These are phyloP conservation scores for Actinopyga echinites DNA, from an alignment of 53 echinoderm and acorn worm genomes.

Conservation along the genomic window DNA sequence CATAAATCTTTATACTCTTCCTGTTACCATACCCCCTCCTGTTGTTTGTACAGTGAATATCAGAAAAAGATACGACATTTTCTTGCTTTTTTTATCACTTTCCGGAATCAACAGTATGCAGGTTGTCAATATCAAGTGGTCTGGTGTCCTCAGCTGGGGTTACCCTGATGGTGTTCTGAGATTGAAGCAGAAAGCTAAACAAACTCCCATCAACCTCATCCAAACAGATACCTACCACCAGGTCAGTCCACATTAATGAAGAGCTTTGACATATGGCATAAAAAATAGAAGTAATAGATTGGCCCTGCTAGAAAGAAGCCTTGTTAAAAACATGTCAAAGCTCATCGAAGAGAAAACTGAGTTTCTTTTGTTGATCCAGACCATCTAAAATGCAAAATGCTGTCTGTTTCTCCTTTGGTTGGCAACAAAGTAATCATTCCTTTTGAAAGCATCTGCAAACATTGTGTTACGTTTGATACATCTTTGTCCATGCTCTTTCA, in stretches of 20 bases:
- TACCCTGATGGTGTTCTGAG: slow-evolving; percentile 83
- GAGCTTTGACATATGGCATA: not conserved
- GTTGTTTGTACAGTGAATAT: too few relatives aligned
- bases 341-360: too few relatives aligned
- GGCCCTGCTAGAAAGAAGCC: too few relatives aligned
- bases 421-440: too few relatives aligned
- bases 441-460: not conserved
- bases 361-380: too few relatives aligned
- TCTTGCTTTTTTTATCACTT: not conserved
- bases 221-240: slow-evolving; percentile 81
- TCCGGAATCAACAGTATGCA: slow-evolving; percentile 90
- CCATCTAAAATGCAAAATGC: too few relatives aligned
- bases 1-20: too few relatives aligned
- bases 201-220: slow-evolving; percentile 72
- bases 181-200: slow-evolving; percentile 74
- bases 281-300: not conserved
- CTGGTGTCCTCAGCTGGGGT: slow-evolving; percentile 87
- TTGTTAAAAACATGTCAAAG: too few relatives aligned
- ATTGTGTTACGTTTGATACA: not conserved
- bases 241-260: slow-evolving; percentile 40
- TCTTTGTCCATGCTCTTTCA: not conserved
- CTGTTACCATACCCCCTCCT: too few relatives aligned
- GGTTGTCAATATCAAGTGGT: slow-evolving; percentile 91
- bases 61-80: too few relatives aligned
- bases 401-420: too few relatives aligned